These are phyloP conservation scores for Anthrax anthrax DNA, from an alignment of 2,888 invertebrate genomes.

Conservation along the genomic window DNA sequence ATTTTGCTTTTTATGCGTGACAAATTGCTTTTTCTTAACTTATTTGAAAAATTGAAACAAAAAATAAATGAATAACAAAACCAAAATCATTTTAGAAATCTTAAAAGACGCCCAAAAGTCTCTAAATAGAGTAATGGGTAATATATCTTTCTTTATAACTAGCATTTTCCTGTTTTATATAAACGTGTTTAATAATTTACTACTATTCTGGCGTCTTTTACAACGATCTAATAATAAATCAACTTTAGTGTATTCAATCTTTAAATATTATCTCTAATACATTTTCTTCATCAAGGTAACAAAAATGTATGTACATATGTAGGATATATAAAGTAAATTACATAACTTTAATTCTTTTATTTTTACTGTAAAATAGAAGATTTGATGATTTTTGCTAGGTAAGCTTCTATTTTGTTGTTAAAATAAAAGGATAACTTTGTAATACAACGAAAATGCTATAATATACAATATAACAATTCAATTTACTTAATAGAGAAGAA, in stretches of 20 bases:
- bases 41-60: neutral
- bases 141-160: conserved; percentile 34
- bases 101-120: conserved; percentile 25
- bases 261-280: no score
- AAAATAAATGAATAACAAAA: neutral
- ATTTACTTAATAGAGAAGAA: no score
- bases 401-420: no score
- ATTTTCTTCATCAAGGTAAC: no score
- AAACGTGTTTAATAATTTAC: conserved; percentile 12
- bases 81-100: neutral
- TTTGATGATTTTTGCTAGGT: no score
- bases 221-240: neutral
- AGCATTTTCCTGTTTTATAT: conserved; percentile 19
- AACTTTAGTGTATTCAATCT: neutral
- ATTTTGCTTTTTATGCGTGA: neutral
- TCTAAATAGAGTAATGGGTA: conserved; percentile 31
- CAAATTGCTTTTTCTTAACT: neutral
- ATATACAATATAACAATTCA: no score
- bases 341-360: no score
- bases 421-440: no score
- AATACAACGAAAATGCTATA: no score
- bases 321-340: no score
- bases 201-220: conserved; percentile 9
- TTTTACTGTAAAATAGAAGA: no score
- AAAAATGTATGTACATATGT: no score